phyloP scores from a whole-genome alignment of 92 coral and sea anemone species.

The Siderastrea radians region DNA sequence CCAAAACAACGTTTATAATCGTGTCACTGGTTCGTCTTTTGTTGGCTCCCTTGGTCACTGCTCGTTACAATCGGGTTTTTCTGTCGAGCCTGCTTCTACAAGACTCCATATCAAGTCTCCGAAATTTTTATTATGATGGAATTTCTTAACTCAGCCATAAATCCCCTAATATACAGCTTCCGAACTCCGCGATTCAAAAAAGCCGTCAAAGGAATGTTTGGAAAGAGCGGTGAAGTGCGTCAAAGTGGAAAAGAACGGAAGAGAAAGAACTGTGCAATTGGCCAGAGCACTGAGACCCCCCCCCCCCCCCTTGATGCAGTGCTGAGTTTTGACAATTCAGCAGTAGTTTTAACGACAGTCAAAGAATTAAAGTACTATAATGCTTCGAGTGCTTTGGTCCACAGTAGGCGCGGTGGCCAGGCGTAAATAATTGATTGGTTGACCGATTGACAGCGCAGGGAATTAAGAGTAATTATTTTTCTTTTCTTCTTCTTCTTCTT shows the following conservation, averaged over 20 bases:
- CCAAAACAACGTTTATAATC: conserved; percentile 51
- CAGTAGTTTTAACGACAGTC: background rate
- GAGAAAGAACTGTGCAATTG: background rate
- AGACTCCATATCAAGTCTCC: background rate
- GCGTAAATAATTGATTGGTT: too few species aligned
- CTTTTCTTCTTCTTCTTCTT: too few species aligned
- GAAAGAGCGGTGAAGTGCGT: background rate
- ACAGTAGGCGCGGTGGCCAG: too few species aligned
- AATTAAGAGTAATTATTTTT: too few species aligned
- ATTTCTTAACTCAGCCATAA: conserved; percentile 35
- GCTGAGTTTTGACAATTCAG: background rate
- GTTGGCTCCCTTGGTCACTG: conserved; percentile 60
- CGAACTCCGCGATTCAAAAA: too few species aligned
- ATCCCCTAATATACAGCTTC: background rate
- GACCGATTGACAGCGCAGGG: too few species aligned
- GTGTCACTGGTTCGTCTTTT: conserved; percentile 44
- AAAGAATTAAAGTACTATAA: too few species aligned
- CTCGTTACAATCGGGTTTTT: conserved; percentile 18
- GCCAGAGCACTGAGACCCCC: too few species aligned
- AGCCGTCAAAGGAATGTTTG: conserved; percentile 11
- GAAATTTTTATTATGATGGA: background rate
- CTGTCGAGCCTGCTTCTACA: conserved; percentile 1
- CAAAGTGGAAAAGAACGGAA: background rate
- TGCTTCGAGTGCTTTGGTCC: too few species aligned
- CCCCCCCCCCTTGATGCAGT: too few species aligned